Percentiles rank a stretch among this genome's conserved stretches.
These are phyloP conservation scores for Carcina quercana DNA, from an alignment of 2,888 invertebrate genomes.

Conservation along the genomic window DNA sequence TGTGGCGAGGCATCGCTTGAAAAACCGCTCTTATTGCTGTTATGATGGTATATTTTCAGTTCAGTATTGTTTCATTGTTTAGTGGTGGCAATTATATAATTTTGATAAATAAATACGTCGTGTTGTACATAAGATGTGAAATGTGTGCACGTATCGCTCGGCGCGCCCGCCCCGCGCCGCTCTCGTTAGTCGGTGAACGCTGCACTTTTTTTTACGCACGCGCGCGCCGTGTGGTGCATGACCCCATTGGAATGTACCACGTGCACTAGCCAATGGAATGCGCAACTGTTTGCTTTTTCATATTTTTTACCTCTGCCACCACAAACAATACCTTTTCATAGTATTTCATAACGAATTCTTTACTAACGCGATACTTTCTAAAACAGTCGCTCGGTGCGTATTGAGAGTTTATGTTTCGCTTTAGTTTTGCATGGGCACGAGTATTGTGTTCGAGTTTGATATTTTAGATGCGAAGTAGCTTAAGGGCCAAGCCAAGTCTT, in stretches of 20 bases:
- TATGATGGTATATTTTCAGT: slow-evolving; percentile 1
- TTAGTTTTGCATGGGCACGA: too few species aligned
- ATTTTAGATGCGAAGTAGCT: too few species aligned
- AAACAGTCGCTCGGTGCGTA: slow-evolving; percentile 39
- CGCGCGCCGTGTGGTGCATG: slow-evolving; percentile 63
- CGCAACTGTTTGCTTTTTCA: slow-evolving; percentile 70
- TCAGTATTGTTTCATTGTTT: background rate
- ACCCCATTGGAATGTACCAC: slow-evolving; percentile 71
- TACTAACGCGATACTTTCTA: slow-evolving; percentile 51
- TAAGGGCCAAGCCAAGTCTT: too few species aligned
- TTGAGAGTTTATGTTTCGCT: slow-evolving; percentile 38
- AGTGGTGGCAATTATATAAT: background rate
- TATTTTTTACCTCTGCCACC: slow-evolving; percentile 48
- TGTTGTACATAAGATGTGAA: slow-evolving; percentile 12
- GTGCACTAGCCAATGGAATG: slow-evolving; percentile 69
- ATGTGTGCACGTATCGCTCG: slow-evolving; percentile 28
- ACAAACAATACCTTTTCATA: slow-evolving; percentile 67
- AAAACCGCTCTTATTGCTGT: too few species aligned
- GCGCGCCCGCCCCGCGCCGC: slow-evolving; percentile 11
- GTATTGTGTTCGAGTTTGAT: too few species aligned
- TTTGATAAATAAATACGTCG: slow-evolving; percentile 1
- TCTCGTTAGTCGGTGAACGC: slow-evolving; percentile 29
- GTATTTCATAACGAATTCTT: slow-evolving; percentile 66
- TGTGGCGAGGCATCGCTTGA: too few species aligned
- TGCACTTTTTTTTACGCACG: slow-evolving; percentile 66